These are phyloP conservation scores for Athetis lepigone DNA, from an alignment of 2,888 invertebrate genomes.

Conservation along the genomic window DNA sequence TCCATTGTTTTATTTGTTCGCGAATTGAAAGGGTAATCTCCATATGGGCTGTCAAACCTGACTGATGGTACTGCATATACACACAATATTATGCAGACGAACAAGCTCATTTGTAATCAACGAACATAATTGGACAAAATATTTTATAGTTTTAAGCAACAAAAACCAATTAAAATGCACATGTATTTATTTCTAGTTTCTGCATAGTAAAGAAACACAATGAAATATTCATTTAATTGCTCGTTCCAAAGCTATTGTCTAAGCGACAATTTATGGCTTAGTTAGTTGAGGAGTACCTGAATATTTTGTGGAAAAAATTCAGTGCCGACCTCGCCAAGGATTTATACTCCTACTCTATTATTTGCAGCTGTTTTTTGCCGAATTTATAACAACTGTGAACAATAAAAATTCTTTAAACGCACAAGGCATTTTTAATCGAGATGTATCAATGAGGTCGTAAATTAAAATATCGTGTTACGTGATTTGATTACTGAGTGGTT, in stretches of 20 bases:
- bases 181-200: conserved; percentile 59
- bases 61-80: conserved; percentile 49
- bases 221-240: conserved; percentile 85
- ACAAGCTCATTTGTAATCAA: conserved; percentile 68
- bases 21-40: conserved; percentile 50
- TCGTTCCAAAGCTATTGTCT: conserved; percentile 78
- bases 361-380: conserved; percentile 75
- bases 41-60: conserved; percentile 56
- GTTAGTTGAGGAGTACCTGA: conserved; percentile 65
- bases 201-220: conserved; percentile 68
- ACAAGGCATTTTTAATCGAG: conserved; percentile 74
- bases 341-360: conserved; percentile 77
- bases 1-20: conserved; percentile 57
- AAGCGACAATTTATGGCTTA: conserved; percentile 75
- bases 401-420: conserved; percentile 77
- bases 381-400: conserved; percentile 78
- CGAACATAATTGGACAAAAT: conserved; percentile 65
- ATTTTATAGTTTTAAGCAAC: conserved; percentile 62
- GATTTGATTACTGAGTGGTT: conserved; percentile 60
- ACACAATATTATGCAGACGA: conserved; percentile 35
- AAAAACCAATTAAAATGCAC: conserved; percentile 72
- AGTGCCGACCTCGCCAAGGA: conserved; percentile 73
- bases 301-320: conserved; percentile 64
- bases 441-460: conserved; percentile 72
- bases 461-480: conserved; percentile 73